Conservation (phyloP, 2,888 invertebrate genomes). For the Scrobipalpa costella region DNA sequence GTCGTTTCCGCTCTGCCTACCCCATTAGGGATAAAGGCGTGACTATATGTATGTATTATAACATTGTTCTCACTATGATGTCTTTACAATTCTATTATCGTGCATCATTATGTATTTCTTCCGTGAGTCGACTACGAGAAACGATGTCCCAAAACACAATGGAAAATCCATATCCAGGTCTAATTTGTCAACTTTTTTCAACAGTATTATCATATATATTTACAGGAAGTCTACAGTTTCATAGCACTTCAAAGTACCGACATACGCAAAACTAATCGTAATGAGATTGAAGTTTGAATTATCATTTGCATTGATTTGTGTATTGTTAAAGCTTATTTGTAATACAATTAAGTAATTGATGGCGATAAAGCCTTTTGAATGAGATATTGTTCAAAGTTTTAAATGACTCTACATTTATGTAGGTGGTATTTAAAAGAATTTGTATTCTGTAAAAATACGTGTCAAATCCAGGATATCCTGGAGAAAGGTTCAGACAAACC, state of each 20-base stretch:
- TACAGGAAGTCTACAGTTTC: slow-evolving; percentile 24
- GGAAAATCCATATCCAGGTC: slow-evolving; percentile 12
- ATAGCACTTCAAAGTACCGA: slow-evolving; percentile 29
- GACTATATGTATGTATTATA: too few species aligned
- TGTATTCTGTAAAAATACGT: too few species aligned
- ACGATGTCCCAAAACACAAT: slow-evolving; percentile 9
- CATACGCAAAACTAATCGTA: background rate
- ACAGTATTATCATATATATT: slow-evolving; percentile 24
- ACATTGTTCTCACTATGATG: background rate
- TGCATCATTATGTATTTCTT: slow-evolving; percentile 6
- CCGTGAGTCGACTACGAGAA: slow-evolving; percentile 13
- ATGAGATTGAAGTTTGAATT: slow-evolving; percentile 1
- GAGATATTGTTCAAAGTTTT: background rate
- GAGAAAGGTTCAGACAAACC: too few species aligned
- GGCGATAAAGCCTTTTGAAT: background rate
- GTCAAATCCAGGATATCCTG: too few species aligned
- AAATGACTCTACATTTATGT: background rate
- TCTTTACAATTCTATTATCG: background rate
- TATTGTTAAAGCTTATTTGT: slow-evolving; percentile 45
- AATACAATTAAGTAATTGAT: slow-evolving; percentile 49
- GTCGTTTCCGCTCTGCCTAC: too few species aligned
- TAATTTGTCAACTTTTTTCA: slow-evolving; percentile 19
- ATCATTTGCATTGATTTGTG: slow-evolving; percentile 17
- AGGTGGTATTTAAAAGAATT: too few species aligned
- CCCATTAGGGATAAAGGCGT: too few species aligned